A percentile compares a stretch with the other conserved stretches of the same genome.
Evolutionary conservation across 1,140 invertebrate genomes (phyloP).

Genomic region (Liolophura sinensis): DNA sequence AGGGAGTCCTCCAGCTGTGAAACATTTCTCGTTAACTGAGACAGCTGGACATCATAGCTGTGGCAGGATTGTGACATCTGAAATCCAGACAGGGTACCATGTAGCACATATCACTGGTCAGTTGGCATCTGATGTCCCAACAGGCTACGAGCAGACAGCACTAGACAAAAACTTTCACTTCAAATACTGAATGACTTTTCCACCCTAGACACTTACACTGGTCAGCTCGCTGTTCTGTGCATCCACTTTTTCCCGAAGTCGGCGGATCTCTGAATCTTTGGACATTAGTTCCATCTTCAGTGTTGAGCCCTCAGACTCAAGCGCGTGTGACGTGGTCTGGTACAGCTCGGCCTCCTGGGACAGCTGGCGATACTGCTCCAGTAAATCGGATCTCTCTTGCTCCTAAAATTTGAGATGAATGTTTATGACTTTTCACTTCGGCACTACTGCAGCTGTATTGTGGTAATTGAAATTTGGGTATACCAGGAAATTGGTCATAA

Average conservation of each 20-base stretch:
- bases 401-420: conserved; percentile 35
- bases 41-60: conserved; percentile 54
- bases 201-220: conserved; percentile 33
- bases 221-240: conserved; percentile 54
- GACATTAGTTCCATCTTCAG: conserved; percentile 55
- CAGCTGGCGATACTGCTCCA: conserved; percentile 57
- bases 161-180: no score
- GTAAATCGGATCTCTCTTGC: conserved; percentile 51
- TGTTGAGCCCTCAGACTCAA: conserved; percentile 57
- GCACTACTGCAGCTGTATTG: neutral
- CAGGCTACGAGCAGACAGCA: no score
- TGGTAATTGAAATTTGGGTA: neutral
- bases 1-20: conserved; percentile 51
- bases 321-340: conserved; percentile 50
- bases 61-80: neutral
- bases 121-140: no score
- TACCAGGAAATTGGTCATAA: neutral
- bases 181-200: no score
- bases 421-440: neutral
- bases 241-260: conserved; percentile 51
- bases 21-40: conserved; percentile 50
- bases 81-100: neutral
- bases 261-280: conserved; percentile 52
- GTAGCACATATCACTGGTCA: neutral
- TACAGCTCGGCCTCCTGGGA: conserved; percentile 55